phyloP scores from a whole-genome alignment of 2,113 vertebrate genomes.

The Scortum barcoo region DNA sequence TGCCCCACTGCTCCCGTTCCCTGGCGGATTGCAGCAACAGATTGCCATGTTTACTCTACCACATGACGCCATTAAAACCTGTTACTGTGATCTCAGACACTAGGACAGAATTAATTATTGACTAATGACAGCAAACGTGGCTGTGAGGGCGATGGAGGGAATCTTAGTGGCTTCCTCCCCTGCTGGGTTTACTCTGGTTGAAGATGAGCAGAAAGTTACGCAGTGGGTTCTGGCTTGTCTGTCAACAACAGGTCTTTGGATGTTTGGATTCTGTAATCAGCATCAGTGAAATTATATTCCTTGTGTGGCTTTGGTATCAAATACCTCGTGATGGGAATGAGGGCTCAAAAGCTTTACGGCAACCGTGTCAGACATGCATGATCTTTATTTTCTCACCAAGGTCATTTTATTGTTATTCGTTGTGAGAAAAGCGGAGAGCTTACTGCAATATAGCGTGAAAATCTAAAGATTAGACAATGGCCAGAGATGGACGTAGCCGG shows the following conservation, averaged over 20 bases:
- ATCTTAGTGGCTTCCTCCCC: constrained; percentile 60
- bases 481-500: constrained; percentile 12
- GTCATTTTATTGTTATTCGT: constrained; percentile 78
- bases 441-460: constrained; percentile 37
- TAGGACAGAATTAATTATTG: constrained; percentile 84
- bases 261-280: constrained; percentile 57
- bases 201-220: constrained; percentile 81
- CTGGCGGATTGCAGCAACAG: constrained; percentile 84
- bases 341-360: constrained; percentile 44
- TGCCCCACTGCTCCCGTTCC: constrained; percentile 78
- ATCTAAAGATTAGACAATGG: constrained; percentile 27
- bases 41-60: constrained; percentile 85
- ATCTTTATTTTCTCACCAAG: constrained; percentile 78
- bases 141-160: constrained; percentile 67
- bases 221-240: constrained; percentile 78
- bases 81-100: constrained; percentile 85
- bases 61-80: constrained; percentile 85
- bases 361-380: constrained; percentile 58
- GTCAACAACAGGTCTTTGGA: constrained; percentile 80
- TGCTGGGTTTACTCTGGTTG: constrained; percentile 70
- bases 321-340: constrained; percentile 14
- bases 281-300: constrained; percentile 34
- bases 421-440: constrained; percentile 43
- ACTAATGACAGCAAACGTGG: constrained; percentile 82
- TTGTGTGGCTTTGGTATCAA: background rate